A percentile compares a stretch with the other conserved stretches of the same genome.
phyloP scores from a whole-genome alignment of 2,888 invertebrate species.

The Chymomyza fuscimana region DNA sequence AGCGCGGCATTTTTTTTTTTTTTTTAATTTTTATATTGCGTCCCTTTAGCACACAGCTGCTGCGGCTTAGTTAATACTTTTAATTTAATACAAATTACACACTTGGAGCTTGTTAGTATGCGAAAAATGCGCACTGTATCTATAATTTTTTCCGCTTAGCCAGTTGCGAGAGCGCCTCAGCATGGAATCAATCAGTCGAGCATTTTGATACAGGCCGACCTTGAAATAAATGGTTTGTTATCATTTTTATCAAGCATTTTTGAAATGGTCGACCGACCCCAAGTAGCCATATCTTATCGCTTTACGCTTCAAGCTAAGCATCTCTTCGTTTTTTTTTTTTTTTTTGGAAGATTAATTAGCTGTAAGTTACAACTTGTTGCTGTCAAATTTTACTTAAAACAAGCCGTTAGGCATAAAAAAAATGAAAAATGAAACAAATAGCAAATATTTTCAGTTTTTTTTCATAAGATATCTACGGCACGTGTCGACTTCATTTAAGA shows the following conservation, averaged over 20 bases:
- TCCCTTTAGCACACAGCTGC: not conserved
- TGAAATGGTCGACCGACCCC: no score
- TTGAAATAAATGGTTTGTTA: not conserved
- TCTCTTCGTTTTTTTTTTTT: no score
- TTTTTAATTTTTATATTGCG: not conserved
- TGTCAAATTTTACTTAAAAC: not conserved
- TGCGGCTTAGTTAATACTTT: conserved; percentile 29
- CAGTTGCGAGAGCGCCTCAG: not conserved
- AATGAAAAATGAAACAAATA: not conserved
- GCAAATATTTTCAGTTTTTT: not conserved
- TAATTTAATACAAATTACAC: conserved; percentile 71
- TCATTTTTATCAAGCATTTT: not conserved
- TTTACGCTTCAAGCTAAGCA: no score
- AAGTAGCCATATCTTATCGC: no score
- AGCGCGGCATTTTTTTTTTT: conserved; percentile 1
- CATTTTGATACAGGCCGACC: not conserved
- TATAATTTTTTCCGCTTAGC: conserved; percentile 15
- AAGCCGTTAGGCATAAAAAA: not conserved
- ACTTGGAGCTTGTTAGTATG: conserved; percentile 61
- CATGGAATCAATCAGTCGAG: not conserved
- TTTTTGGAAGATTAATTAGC: no score
- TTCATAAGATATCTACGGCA: not conserved
- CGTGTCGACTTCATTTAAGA: not conserved
- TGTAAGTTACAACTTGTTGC: no score
- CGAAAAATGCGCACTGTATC: conserved; percentile 54